Evolutionary conservation across 2,113 vertebrate species (phyloP).

Genomic region (Opisthocomus hoazin): DNA sequence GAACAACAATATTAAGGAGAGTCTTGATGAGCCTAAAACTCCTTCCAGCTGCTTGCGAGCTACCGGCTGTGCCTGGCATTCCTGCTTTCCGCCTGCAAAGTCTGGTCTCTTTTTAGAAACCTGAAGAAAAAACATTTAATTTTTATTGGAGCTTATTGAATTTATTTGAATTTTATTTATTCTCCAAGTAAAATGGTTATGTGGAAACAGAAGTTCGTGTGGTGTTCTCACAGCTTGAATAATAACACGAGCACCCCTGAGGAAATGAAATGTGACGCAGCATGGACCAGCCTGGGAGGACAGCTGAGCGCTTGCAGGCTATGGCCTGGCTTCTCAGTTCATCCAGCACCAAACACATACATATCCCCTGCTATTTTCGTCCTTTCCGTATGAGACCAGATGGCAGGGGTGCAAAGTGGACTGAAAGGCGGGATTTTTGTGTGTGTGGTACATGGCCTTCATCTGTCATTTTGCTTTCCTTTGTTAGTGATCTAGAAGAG

Average conservation of each 20-base stretch:
- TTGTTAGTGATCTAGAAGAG: not conserved
- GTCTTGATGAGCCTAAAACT: not conserved
- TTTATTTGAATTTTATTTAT: slow-evolving; percentile 1
- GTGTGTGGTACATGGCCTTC: not conserved
- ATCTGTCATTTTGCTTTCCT: not conserved
- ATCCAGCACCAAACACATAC: not conserved
- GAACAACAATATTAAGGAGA: not conserved
- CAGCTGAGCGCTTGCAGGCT: not conserved
- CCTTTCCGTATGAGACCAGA: fast-evolving
- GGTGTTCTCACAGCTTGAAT: not conserved
- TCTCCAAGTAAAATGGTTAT: not conserved
- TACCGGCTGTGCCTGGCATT: fast-evolving
- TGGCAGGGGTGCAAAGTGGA: not conserved
- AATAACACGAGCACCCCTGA: not conserved
- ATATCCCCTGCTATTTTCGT: not conserved
- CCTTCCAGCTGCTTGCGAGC: not conserved
- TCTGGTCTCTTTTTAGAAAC: not conserved
- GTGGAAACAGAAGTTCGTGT: not conserved
- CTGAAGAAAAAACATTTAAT: not conserved
- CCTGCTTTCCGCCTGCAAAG: not conserved
- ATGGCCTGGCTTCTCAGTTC: not conserved
- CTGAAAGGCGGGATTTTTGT: not conserved
- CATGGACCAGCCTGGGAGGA: not conserved
- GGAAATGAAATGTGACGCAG: not conserved
- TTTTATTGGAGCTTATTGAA: not conserved